Percentiles rank a stretch among this genome's conserved stretches.
phyloP scores from a whole-genome alignment of 2,113 vertebrate species.

The Abramis brama region DNA sequence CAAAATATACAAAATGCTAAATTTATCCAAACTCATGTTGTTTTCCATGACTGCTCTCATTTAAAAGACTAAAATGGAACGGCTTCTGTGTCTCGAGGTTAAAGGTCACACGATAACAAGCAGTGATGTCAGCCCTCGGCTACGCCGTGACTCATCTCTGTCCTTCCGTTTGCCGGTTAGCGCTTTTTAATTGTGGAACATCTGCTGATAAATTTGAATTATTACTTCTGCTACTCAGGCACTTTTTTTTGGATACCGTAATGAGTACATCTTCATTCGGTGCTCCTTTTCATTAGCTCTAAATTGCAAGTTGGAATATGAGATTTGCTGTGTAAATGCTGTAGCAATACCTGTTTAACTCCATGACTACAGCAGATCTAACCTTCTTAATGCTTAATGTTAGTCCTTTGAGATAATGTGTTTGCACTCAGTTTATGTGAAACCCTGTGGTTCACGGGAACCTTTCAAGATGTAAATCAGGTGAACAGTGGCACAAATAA shows the following conservation, averaged over 20 bases:
- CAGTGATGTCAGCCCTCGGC: slow-evolving; percentile 55
- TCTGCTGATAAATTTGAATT: slow-evolving; percentile 42
- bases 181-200: slow-evolving; percentile 29
- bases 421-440: neutral
- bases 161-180: neutral
- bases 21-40: slow-evolving; percentile 5
- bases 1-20: slow-evolving; percentile 7
- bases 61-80: neutral
- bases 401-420: neutral
- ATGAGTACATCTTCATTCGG: slow-evolving; percentile 51
- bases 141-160: slow-evolving; percentile 49
- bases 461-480: neutral
- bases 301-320: neutral
- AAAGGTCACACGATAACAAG: slow-evolving; percentile 62
- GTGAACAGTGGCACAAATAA: neutral
- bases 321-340: slow-evolving; percentile 24
- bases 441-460: neutral
- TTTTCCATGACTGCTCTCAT: neutral
- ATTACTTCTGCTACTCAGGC: slow-evolving; percentile 32
- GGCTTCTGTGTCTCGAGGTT: slow-evolving; percentile 2
- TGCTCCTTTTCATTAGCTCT: slow-evolving; percentile 31
- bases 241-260: neutral
- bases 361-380: neutral
- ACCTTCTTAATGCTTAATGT: neutral
- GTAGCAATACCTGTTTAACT: slow-evolving; percentile 1